Conservation (phyloP, 2,888 invertebrate genomes). For the Epinotia nisella region DNA sequence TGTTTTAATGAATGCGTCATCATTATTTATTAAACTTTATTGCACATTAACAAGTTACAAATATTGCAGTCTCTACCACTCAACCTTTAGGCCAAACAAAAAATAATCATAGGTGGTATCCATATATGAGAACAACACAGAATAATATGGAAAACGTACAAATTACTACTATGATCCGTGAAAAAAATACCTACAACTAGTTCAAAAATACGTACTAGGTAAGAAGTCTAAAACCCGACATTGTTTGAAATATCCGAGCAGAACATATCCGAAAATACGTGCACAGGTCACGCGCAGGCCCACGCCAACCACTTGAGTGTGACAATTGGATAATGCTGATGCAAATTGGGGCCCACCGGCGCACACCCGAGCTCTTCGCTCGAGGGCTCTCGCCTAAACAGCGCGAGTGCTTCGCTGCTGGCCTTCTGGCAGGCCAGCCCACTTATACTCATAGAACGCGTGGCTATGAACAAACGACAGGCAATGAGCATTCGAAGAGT, state of each 20-base stretch:
- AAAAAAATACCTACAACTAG: no score
- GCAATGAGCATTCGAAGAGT: constrained; percentile 6
- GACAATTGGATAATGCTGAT: constrained; percentile 78
- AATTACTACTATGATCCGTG: no score
- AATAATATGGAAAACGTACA: no score
- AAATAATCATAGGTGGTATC: no score
- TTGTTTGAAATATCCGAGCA: constrained; percentile 7
- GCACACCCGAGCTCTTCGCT: constrained; percentile 67
- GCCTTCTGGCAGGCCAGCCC: constrained; percentile 68
- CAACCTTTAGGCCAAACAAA: no score
- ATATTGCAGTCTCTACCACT: no score
- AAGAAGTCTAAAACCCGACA: not conserved
- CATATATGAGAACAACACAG: no score
- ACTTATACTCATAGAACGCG: constrained; percentile 20
- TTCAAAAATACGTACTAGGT: no score
- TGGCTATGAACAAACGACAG: constrained; percentile 22
- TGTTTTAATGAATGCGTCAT: no score
- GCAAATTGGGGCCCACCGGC: constrained; percentile 80
- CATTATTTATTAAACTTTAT: no score
- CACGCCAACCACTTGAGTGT: constrained; percentile 81
- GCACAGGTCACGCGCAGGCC: constrained; percentile 79
- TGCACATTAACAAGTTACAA: no score
- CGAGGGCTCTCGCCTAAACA: constrained; percentile 67
- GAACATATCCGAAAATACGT: constrained; percentile 60
- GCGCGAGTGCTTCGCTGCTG: constrained; percentile 58